Base-by-base conservation (phyloP, 1,140 invertebrate species). In the Drosophila serrata region DNA sequence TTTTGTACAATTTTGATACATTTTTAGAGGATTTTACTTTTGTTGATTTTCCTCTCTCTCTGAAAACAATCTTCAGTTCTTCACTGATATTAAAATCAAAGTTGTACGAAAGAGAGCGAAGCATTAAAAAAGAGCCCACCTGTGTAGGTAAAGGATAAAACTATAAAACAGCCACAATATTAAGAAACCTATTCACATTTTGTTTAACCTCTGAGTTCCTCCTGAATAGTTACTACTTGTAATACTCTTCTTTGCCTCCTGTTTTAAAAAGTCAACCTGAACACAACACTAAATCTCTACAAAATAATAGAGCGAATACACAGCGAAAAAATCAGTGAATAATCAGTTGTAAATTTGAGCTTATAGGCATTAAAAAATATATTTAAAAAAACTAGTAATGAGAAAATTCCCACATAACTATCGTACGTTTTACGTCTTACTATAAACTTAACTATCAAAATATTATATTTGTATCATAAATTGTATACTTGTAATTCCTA, bases 301-400 rank as follows among this genome's bases (percentile, higher is more conserved):
- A 17, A 15, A 31, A 19, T 9, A 7, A 31, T 35, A 24, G 42
- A 46, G 51, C 29, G 53, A 7, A 58, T 13, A 40, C 40, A 64
- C 63, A 67, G 63, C 63, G 61, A 68, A 68, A 65, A 67, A 49
- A 78, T 68, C 70, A 68, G 70, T 59, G 77, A 85, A 73, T 77
- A 90, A 90, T 90, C 85, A 90, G 85, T 90, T 90, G 85, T 84
- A 90, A 90, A 90, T 90, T 90, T 90, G 85, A 90, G 85, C 85
- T 90, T 90, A 90, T 90, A 90, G 85, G 81, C 86, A 90, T 84
- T 85, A 53, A 53, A 53, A 35, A 51, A 22, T 15, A 19, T 11
- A 13, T 1, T 24, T 7, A 22, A 53, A 9, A 22, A 39, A 46
- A 22, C 29, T 72, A 72, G 68, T 33, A 49, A 49, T 37, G 51